These are phyloP conservation scores for Phoeniculus purpureus DNA, from an alignment of 2,797 vertebrate genomes.

Conservation along the genomic window DNA sequence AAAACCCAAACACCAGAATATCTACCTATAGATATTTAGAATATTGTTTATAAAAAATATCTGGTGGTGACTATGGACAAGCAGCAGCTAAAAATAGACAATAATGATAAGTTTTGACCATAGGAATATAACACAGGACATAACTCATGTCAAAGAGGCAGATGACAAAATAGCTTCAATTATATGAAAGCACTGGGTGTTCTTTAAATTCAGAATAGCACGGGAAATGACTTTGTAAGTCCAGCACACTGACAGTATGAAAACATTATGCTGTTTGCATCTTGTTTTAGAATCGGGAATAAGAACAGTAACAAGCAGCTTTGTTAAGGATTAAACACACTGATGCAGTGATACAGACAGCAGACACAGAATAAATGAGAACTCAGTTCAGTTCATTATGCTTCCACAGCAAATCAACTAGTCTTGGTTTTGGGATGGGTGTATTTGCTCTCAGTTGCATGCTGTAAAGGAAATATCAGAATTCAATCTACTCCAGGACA, in stretches of 20 bases:
- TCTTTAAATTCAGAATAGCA: neutral
- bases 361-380: neutral
- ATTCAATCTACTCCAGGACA: neutral
- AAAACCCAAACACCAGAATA: neutral
- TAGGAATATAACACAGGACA: neutral
- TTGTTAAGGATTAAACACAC: neutral
- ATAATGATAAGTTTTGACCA: neutral
- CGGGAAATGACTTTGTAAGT: neutral
- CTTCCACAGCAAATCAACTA: neutral
- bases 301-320: neutral
- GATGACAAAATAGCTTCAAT: neutral
- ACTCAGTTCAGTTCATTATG: neutral
- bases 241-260: neutral
- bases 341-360: neutral
- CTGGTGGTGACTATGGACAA: neutral
- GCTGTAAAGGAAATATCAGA: neutral
- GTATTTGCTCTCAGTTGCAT: neutral
- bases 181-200: neutral
- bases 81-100: constrained; percentile 17
- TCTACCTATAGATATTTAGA: neutral
- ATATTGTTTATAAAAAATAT: neutral
- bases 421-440: neutral
- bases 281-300: neutral
- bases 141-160: constrained; percentile 21
- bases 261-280: neutral